Base-by-base conservation (phyloP, 2,888 invertebrate genomes). In the Macaria notata region DNA sequence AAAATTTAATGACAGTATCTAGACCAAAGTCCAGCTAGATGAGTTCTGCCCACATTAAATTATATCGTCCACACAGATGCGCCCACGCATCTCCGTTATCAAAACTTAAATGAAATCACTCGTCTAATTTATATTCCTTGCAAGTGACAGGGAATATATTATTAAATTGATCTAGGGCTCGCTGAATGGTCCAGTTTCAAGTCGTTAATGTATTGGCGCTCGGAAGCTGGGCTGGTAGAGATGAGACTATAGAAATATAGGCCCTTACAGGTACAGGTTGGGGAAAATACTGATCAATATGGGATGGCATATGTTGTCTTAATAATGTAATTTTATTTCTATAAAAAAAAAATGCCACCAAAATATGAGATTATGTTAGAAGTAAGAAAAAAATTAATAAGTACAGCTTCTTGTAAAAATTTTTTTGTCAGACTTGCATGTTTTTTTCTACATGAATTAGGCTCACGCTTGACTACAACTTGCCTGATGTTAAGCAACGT, bases 101-200 rank as follows among this genome's bases (percentile, higher is more conserved):
- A 62, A 54, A 55, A 59, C 54, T 59, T 59, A 56, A 62, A 62
- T 62, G 47, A 59, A 62, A 56, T 54, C 59, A 58, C 59, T 53
- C 53, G 49, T 59, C 59, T 59, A 54, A 59, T 54, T 59, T 59
- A 59, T 59, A 59, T 59, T 59, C 54, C 59, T 54, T 59, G 59
- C 51, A 59, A 59, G 54, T 59, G 59, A 59, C 59, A 51, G 48
- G 51, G 51, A 52, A 59, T 59, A 59, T 59, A 51, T 59, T 59
- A 59, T 59, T 54, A 55, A 51, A 52, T 51, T 59, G 59, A 59
- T 55, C 48, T 48, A 54, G 59, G 33, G 42, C 49, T 54, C 9
- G 46, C 44, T 53, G 50, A 51, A 54, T 54, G 54, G 45, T 51
- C 51, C 51, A 55, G 47, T 59, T 55, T 54, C 58, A 50, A 50